These are phyloP conservation scores for Tarsius wallacei DNA, from an alignment of 2,797 vertebrate species.

Conservation along the genomic window DNA sequence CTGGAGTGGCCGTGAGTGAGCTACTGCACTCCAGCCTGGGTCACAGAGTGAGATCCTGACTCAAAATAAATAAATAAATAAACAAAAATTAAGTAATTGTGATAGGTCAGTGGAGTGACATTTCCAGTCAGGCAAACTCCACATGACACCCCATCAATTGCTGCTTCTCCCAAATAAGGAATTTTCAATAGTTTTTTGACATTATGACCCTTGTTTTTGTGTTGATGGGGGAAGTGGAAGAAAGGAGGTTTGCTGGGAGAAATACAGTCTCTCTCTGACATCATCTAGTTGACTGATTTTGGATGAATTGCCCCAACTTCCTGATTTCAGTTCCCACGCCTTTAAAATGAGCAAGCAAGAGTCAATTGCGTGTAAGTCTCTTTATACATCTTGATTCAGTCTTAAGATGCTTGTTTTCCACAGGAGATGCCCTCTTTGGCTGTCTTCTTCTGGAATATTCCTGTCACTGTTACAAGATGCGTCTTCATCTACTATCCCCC, in stretches of 20 bases:
- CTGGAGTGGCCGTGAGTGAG: no score
- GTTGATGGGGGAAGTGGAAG: not conserved
- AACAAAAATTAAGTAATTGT: not conserved
- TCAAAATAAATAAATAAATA: no score
- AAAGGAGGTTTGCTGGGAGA: not conserved
- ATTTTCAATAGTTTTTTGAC: not conserved
- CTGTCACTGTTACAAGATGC: not conserved
- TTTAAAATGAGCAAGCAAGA: not conserved
- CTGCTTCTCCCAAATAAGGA: not conserved
- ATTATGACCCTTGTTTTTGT: not conserved
- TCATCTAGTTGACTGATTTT: not conserved
- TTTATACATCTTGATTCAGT: conserved; percentile 17
- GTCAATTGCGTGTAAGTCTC: not conserved
- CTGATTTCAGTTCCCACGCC: not conserved
- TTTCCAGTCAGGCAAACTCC: not conserved
- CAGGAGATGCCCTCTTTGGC: not conserved
- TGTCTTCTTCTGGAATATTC: not conserved
- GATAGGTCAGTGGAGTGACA: not conserved
- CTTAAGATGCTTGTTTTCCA: not conserved
- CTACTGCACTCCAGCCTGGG: no score
- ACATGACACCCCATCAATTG: not conserved
- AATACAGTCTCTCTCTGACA: not conserved
- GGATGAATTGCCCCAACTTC: not conserved
- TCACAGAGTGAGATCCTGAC: no score
- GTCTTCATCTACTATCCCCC: not conserved